Percentiles rank a stretch among this genome's conserved stretches.
Conservation (phyloP, 2,797 vertebrate genomes). For the Craterocephalus amniculus region DNA sequence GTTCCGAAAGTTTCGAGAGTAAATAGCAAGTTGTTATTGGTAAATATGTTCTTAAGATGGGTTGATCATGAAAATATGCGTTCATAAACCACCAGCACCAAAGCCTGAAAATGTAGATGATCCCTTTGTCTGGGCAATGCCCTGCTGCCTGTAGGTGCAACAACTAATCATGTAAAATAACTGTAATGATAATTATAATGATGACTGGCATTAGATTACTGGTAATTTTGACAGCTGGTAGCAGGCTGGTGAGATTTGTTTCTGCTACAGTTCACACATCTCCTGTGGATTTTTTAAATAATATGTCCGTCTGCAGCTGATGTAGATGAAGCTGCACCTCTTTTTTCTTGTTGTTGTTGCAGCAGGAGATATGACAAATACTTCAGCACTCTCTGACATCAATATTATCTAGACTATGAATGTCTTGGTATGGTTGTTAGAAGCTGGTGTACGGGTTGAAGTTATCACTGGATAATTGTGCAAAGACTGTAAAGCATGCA, state of each 20-base stretch:
- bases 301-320: background rate
- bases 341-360: background rate
- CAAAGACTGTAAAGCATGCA: conserved; percentile 4
- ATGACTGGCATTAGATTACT: too few relatives aligned
- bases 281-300: background rate
- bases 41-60: too few relatives aligned
- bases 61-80: conserved; percentile 28
- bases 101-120: too few relatives aligned
- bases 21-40: too few relatives aligned
- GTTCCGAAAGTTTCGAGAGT: too few relatives aligned
- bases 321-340: background rate
- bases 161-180: background rate
- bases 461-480: background rate
- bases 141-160: too few relatives aligned
- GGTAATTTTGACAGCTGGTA: too few relatives aligned
- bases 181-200: too few relatives aligned
- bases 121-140: too few relatives aligned
- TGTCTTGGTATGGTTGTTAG: background rate
- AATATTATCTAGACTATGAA: too few relatives aligned
- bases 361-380: background rate
- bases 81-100: background rate
- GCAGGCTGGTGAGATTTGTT: conserved; percentile 12
- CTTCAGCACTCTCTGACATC: background rate
- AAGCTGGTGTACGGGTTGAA: background rate
- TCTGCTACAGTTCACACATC: conserved; percentile 2